Base-by-base conservation (phyloP, 53 echinoderm and acorn worm species). In the Patiria pectinifera region DNA sequence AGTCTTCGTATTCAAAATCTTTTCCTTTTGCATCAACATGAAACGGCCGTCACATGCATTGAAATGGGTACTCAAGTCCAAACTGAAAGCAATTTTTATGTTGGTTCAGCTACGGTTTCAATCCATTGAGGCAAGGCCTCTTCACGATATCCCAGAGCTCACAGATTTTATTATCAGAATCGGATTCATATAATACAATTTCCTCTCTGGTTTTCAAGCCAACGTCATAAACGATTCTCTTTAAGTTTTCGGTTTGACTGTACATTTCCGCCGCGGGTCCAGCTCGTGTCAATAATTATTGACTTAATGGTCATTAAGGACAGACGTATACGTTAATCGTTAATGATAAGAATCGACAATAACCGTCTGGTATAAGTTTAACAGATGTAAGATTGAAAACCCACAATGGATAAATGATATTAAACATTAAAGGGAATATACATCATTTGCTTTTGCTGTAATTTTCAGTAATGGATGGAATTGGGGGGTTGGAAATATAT, bases 101-200 rank as follows among this genome's bases (percentile, higher is more conserved):
- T 53, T 53, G 53, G 53, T 53, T 53, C 53, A 53, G 8, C 5
- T 8, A 53, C 53, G 53, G 53, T 5, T 53, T 53, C 2, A 53
- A 53, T 53, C 6, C 53, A 53, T 53, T 53, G 53, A 53, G 53
- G 53, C 8, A 53, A 53, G 8, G 53, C 53, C 53, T 53, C 24
- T 74, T 74, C 74, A 74, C n/a, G 9, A n/a, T 22, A 22, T 9
- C 22, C 74, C 74, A 74, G 24, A 18, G 11, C 6, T 10, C 74
- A 74, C 74, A 74, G 74, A 74, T 74, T 74, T n/a, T 24, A 74
- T 74, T 74, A 74, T 74, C 74, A 74, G 74, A 23, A 18, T 69
- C 69, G 24, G 8, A 70, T 5, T 70, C 5, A 70, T 19, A 70
- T 21, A 35, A 1, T 35, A 35, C 35, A 4, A 70, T 74, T 74